phyloP scores from a whole-genome alignment of 2,113 vertebrate species.

The Acanthisitta chloris region DNA sequence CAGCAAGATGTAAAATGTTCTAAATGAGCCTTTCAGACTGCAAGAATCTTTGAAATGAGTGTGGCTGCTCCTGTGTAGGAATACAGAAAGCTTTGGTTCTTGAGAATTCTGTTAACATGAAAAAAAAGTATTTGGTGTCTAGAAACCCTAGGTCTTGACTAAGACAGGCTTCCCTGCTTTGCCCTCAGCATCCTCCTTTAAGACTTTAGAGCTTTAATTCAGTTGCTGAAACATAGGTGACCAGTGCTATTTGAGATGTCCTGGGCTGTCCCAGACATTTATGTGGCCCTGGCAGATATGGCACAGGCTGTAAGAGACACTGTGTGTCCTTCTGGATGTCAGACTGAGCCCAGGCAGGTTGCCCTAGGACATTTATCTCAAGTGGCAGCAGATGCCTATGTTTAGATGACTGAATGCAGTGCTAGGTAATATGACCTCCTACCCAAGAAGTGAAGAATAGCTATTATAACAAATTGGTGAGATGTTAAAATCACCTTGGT shows the following conservation, averaged over 20 bases:
- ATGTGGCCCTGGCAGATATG: neutral
- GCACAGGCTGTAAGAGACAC: neutral
- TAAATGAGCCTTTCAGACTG: neutral
- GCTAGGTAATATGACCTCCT: slow-evolving; percentile 3
- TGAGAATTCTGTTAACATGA: neutral
- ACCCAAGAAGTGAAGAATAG: slow-evolving; percentile 14
- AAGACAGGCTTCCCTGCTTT: neutral
- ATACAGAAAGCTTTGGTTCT: neutral
- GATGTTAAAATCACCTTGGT: neutral
- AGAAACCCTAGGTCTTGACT: neutral
- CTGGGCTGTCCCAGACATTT: neutral
- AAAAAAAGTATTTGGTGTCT: neutral
- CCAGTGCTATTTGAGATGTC: neutral
- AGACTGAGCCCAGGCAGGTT: neutral
- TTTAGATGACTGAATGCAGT: slow-evolving; percentile 32
- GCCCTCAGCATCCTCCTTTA: neutral
- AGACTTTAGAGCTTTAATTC: neutral
- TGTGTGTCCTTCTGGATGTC: neutral
- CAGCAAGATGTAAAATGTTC: neutral
- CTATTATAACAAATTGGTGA: neutral
- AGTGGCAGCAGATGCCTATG: slow-evolving; percentile 12
- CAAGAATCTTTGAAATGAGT: neutral
- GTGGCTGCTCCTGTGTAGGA: neutral
- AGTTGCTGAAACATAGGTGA: neutral
- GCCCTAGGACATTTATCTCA: neutral